Percentiles rank a stretch among this genome's conserved stretches.
These are phyloP conservation scores for Terebella lapidaria DNA, from an alignment of 2,888 invertebrate genomes.

Conservation along the genomic window DNA sequence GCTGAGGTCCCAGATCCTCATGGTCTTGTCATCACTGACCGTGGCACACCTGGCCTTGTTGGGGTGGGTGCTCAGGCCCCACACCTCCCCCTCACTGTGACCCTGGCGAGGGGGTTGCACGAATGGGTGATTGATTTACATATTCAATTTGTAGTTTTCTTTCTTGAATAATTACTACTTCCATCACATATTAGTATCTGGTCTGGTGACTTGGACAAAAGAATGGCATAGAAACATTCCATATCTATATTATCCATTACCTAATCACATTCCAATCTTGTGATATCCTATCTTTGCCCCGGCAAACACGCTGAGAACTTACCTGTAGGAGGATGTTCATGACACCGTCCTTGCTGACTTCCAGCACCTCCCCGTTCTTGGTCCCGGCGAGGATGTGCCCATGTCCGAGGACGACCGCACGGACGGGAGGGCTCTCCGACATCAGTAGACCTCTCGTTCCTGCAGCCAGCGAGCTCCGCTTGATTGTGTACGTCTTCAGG, in stretches of 20 bases:
- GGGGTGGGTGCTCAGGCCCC: constrained; percentile 54
- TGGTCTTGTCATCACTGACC: constrained; percentile 52
- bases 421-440: constrained; percentile 42
- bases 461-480: constrained; percentile 37
- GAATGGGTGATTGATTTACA: too few species aligned
- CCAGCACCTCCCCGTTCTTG: constrained; percentile 52
- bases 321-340: constrained; percentile 51
- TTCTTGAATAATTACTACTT: too few species aligned
- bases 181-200: neutral
- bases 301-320: too few species aligned
- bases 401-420: constrained; percentile 50
- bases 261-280: too few species aligned
- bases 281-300: too few species aligned
- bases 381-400: constrained; percentile 54
- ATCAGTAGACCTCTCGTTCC: constrained; percentile 41
- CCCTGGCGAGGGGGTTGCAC: too few species aligned
- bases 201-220: neutral
- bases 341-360: constrained; percentile 50
- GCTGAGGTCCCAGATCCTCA: constrained; percentile 51
- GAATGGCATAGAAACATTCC: neutral
- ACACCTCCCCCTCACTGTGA: constrained; percentile 53
- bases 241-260: too few species aligned
- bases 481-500: constrained; percentile 50
- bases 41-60: constrained; percentile 46
- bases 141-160: too few species aligned